Conservation (phyloP, 2,888 invertebrate species). For the Zeuzera pyrina region DNA sequence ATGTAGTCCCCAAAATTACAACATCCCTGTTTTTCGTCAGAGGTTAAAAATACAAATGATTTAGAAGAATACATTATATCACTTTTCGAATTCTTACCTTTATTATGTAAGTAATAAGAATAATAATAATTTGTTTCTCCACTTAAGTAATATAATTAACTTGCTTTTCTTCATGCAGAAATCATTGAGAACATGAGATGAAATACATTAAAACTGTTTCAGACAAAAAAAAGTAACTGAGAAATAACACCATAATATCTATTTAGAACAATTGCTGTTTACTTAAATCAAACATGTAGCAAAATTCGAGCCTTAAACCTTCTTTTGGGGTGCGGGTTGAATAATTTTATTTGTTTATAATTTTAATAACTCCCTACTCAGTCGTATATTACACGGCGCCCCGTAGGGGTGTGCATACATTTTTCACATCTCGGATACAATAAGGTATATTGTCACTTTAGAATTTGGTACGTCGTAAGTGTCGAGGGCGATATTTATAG, state of each 20-base stretch:
- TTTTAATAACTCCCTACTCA: conserved; percentile 64
- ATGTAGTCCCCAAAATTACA: too few relatives aligned
- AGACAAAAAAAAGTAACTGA: conserved; percentile 1
- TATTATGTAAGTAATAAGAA: too few relatives aligned
- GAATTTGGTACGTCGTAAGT: conserved; percentile 46
- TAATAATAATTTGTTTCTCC: too few relatives aligned
- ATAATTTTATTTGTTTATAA: conserved; percentile 72
- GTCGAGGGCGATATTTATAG: conserved; percentile 60
- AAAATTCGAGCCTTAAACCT: conserved; percentile 40
- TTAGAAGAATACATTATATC: too few relatives aligned
- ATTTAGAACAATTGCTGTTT: conserved; percentile 2
- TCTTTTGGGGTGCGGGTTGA: conserved; percentile 43
- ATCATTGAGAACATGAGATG: too few relatives aligned
- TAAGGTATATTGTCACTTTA: conserved; percentile 66
- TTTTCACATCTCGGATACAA: conserved; percentile 53
- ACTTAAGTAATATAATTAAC: too few relatives aligned
- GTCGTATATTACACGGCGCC: conserved; percentile 27
- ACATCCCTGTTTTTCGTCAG: too few relatives aligned
- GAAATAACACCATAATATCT: not conserved
- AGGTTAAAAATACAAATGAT: too few relatives aligned
- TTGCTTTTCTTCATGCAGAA: too few relatives aligned
- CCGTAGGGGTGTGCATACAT: conserved; percentile 51
- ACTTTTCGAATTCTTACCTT: too few relatives aligned
- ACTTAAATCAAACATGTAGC: conserved; percentile 27
- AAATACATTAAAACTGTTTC: too few relatives aligned